Evolutionary conservation across 2,113 vertebrate genomes (phyloP).

Genomic region (Pithys albifrons): DNA sequence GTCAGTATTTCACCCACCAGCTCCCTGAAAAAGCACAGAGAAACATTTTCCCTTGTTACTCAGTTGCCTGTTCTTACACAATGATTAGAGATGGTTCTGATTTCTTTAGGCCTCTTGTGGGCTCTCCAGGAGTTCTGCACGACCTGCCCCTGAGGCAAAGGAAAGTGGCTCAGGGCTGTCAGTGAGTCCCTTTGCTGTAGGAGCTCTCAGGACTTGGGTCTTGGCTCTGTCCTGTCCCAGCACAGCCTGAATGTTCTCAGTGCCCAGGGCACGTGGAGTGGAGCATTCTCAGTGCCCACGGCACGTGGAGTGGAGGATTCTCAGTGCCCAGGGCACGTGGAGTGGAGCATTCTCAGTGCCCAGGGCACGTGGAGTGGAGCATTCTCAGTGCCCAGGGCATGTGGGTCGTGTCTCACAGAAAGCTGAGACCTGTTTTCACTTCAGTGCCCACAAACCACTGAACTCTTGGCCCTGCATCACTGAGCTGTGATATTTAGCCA

Average conservation of each 20-base stretch:
- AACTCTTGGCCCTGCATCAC: background rate
- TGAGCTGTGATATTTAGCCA: background rate
- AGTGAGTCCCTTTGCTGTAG: background rate
- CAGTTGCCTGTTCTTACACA: no score
- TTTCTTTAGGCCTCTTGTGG: no score
- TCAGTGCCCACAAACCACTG: background rate
- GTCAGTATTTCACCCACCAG: background rate
- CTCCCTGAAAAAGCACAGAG: background rate
- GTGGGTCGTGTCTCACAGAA: rapidly evolving
- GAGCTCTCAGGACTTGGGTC: background rate
- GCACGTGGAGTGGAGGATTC: no score
- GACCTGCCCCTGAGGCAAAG: background rate
- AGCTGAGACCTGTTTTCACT: background rate
- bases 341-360: background rate
- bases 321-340: no score
- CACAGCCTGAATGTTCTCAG: background rate
- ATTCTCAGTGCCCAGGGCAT: background rate
- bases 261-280: background rate
- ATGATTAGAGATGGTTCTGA: no score
- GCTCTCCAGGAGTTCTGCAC: background rate
- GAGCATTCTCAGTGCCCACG: no score
- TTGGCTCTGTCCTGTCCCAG: background rate
- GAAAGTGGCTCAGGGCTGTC: background rate
- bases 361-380: no score
- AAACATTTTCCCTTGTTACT: no score